Conservation (phyloP, 2,113 vertebrate genomes). For the human region GRCh38 chr3:106096001-106096500, state of each 20-base stretch:
- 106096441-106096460: background rate
- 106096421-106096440: constrained; percentile 11
- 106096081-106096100: background rate
- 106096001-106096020: background rate
- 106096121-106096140: background rate
- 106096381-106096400: background rate
- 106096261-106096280: background rate
- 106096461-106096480: constrained; percentile 13
- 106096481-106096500: background rate
- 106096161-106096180: background rate
- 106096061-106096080: background rate
- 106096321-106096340: background rate
- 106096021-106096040: background rate
- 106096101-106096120: background rate
- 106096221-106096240: background rate
- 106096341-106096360: background rate
- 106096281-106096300: background rate
- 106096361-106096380: background rate
- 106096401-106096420: background rate
- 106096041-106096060: background rate
- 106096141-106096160: background rate
- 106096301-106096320: background rate
- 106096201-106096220: background rate
- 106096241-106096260: background rate
- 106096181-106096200: background rate